Percentiles rank a stretch among this genome's conserved stretches.
phyloP scores from a whole-genome alignment of 2,888 invertebrate genomes.

The Cryptophagus acutangulus region DNA sequence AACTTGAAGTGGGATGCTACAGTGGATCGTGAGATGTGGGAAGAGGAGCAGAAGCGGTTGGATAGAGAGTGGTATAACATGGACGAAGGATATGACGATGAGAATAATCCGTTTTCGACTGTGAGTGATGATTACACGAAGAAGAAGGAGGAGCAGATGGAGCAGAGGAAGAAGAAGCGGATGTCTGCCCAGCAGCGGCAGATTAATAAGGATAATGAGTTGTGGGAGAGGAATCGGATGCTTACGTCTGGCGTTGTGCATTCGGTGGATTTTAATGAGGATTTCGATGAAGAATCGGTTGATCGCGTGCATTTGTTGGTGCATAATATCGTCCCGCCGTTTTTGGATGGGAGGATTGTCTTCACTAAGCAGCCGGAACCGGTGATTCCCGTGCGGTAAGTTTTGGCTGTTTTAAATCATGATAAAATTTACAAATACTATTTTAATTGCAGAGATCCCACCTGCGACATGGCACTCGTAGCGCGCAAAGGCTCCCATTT shows the following conservation, averaged over 20 bases:
- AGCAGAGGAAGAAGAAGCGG: slow-evolving; percentile 82
- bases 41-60: slow-evolving; percentile 81
- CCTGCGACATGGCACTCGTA: slow-evolving; percentile 95
- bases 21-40: slow-evolving; percentile 78
- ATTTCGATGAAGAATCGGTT: slow-evolving; percentile 92
- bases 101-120: slow-evolving; percentile 87
- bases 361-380: slow-evolving; percentile 99
- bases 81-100: slow-evolving; percentile 90
- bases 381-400: slow-evolving; percentile 82
- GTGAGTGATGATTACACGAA: slow-evolving; percentile 88
- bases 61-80: slow-evolving; percentile 97
- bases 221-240: slow-evolving; percentile 99
- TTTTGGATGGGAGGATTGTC: slow-evolving; percentile 96
- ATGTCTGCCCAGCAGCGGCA: slow-evolving; percentile 95
- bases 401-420: background rate
- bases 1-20: slow-evolving; percentile 60
- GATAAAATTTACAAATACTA: too few relatives aligned
- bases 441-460: slow-evolving; percentile 75
- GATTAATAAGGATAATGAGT: slow-evolving; percentile 96
- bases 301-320: slow-evolving; percentile 94
- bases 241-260: slow-evolving; percentile 91
- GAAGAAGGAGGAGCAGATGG: slow-evolving; percentile 89
- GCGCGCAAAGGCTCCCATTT: slow-evolving; percentile 90
- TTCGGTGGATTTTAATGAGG: slow-evolving; percentile 81
- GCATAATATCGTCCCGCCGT: slow-evolving; percentile 97